Evolutionary conservation across 2,113 vertebrate species (phyloP).

Genomic region (Pterocles gutturalis): DNA sequence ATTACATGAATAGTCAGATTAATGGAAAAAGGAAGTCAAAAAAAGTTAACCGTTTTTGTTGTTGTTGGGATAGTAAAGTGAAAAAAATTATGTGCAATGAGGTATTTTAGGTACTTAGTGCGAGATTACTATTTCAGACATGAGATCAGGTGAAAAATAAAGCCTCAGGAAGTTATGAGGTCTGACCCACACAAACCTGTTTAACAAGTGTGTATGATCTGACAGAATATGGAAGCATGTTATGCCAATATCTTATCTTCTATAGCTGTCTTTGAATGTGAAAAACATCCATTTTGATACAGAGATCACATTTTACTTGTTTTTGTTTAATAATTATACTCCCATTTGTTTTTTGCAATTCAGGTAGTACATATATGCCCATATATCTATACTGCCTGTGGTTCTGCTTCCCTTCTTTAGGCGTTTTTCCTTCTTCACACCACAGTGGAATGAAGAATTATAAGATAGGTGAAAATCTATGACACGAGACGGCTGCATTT

Average conservation of each 20-base stretch:
- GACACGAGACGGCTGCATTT: background rate
- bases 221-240: background rate
- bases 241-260: background rate
- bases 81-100: background rate
- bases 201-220: background rate
- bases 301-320: background rate
- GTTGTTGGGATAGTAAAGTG: background rate
- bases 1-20: background rate
- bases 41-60: background rate
- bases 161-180: background rate
- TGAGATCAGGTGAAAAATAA: background rate
- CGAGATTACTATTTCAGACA: background rate
- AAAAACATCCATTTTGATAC: background rate
- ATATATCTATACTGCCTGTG: background rate
- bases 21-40: background rate
- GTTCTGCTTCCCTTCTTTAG: conserved; percentile 8
- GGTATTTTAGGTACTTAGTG: background rate
- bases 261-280: background rate
- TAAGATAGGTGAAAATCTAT: conserved; percentile 35
- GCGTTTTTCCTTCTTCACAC: background rate
- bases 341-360: background rate
- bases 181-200: background rate
- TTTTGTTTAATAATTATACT: background rate
- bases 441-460: conserved; percentile 4
- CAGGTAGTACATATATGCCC: background rate